These are phyloP conservation scores for Bombus terrestris DNA, from an alignment of 1,140 invertebrate genomes.

Conservation along the genomic window DNA sequence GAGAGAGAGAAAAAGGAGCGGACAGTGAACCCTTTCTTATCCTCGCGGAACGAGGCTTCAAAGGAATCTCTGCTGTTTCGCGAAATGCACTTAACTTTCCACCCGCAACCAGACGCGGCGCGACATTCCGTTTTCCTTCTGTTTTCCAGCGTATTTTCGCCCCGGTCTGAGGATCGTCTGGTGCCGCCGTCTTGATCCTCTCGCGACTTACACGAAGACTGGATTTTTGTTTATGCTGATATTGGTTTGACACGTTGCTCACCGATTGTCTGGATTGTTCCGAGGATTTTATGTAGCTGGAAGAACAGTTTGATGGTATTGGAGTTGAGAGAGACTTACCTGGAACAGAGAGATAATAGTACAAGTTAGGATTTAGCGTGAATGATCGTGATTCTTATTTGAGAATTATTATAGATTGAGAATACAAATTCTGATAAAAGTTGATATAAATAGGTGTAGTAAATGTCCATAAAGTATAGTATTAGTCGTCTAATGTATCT, in stretches of 20 bases:
- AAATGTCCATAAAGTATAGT: too few species aligned
- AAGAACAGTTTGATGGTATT: not conserved
- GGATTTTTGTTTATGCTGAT: not conserved
- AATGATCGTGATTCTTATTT: not conserved
- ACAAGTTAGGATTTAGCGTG: not conserved
- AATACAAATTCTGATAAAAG: too few species aligned
- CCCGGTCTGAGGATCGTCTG: constrained; percentile 46
- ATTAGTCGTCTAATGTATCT: too few species aligned
- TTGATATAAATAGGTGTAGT: too few species aligned
- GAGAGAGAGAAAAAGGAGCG: constrained; percentile 30
- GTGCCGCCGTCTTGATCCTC: constrained; percentile 51
- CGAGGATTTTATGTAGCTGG: not conserved
- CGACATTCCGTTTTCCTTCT: constrained; percentile 40
- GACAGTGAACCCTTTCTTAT: constrained; percentile 64
- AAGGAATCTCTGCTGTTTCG: constrained; percentile 60
- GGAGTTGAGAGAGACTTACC: constrained; percentile 9
- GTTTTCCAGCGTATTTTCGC: constrained; percentile 23
- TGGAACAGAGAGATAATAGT: constrained; percentile 20
- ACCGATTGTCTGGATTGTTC: not conserved
- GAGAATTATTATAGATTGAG: not conserved
- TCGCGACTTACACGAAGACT: constrained; percentile 19
- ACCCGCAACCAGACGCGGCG: constrained; percentile 45
- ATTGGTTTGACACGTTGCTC: not conserved
- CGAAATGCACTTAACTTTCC: constrained; percentile 63
- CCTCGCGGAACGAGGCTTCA: constrained; percentile 51